A percentile compares a stretch with the other conserved stretches of the same genome.
These are phyloP conservation scores for Myotis pilosus DNA, from an alignment of 2,797 vertebrate species.

Conservation along the genomic window DNA sequence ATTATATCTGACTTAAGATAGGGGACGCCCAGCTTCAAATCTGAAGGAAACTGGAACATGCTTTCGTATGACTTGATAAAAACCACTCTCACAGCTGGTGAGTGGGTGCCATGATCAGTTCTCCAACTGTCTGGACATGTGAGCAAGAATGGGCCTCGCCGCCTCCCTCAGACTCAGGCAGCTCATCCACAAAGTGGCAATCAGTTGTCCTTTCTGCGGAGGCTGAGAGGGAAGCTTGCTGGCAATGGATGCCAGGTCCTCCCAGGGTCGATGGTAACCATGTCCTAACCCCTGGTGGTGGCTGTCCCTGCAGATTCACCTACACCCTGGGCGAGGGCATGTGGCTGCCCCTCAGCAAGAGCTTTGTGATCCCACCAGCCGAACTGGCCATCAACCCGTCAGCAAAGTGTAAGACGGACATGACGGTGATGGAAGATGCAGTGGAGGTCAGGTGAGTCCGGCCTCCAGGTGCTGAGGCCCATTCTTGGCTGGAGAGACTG, in stretches of 20 bases:
- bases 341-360: constrained; percentile 98
- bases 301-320: constrained; percentile 89
- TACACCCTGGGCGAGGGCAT: constrained; percentile 98
- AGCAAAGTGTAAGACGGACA: constrained; percentile 99
- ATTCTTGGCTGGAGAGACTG: accelerated
- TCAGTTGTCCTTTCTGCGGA: background rate
- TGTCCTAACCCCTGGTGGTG: background rate
- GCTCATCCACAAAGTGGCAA: too few species aligned
- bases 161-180: background rate
- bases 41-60: background rate
- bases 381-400: constrained; percentile 99
- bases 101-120: background rate
- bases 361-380: constrained; percentile 97
- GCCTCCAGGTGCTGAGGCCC: accelerated
- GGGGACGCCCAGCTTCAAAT: background rate
- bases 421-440: constrained; percentile 99
- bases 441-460: constrained; percentile 94
- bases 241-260: too few species aligned
- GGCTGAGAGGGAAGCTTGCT: background rate
- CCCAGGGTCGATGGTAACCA: accelerated
- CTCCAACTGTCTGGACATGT: background rate
- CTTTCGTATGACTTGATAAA: background rate
- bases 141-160: background rate
- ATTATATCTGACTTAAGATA: background rate
- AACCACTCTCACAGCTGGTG: background rate